phyloP scores from a whole-genome alignment of 2,113 vertebrate species.

The Dasyurus viverrinus region DNA sequence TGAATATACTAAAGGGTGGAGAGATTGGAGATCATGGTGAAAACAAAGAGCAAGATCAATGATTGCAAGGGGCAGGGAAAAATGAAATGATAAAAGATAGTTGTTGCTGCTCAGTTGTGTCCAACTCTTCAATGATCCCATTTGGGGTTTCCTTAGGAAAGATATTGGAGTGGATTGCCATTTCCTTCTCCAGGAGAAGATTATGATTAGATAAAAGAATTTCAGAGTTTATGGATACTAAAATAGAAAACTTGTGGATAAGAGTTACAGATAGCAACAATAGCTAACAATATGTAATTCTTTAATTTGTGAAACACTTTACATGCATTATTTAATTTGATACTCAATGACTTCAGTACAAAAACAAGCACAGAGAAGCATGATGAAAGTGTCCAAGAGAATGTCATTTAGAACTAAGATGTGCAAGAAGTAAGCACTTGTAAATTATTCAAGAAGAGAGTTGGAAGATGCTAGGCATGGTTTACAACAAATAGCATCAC shows the following conservation, averaged over 20 bases:
- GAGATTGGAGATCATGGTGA: background rate
- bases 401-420: background rate
- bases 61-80: background rate
- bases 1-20: background rate
- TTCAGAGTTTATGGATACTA: background rate
- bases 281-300: background rate
- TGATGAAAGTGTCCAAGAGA: background rate
- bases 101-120: background rate
- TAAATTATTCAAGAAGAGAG: background rate
- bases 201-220: background rate
- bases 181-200: background rate
- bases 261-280: background rate
- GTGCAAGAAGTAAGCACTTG: background rate
- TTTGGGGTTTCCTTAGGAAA: background rate
- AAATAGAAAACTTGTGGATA: background rate
- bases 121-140: background rate
- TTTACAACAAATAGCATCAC: background rate
- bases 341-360: background rate
- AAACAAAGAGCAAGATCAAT: background rate
- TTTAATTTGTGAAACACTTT: background rate
- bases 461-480: background rate
- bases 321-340: background rate
- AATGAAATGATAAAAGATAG: background rate
- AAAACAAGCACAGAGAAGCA: background rate
- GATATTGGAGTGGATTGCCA: background rate